A percentile compares a stretch with the other conserved stretches of the same genome.
Evolutionary conservation across 37 sponge, comb jelly and placozoan genomes (phyloP).

Genomic region (Spongilla lacustris): DNA sequence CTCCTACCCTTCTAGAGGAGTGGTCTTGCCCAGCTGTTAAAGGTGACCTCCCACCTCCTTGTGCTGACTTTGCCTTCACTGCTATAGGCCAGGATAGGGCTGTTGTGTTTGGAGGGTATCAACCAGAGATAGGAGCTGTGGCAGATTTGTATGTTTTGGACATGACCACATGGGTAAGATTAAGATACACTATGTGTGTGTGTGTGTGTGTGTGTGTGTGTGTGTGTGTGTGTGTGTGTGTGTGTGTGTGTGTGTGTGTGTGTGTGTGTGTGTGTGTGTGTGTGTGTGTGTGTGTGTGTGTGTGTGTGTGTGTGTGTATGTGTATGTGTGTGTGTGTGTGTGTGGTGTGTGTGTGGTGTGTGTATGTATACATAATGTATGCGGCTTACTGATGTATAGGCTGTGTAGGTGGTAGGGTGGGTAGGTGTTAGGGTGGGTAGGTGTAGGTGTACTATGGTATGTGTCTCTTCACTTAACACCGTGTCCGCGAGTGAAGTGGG

Average conservation of each 20-base stretch:
- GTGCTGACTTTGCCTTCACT: conserved; percentile 60
- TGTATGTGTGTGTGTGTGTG: conserved; percentile 12
- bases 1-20: neutral
- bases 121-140: conserved; percentile 31
- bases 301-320: conserved; percentile 18
- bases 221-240: conserved; percentile 28
- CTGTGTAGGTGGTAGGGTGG: too few relatives aligned
- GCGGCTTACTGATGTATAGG: neutral
- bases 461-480: too few relatives aligned
- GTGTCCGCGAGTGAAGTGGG: too few relatives aligned
- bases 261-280: conserved; percentile 24
- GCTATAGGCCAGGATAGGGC: conserved; percentile 10
- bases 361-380: conserved; percentile 5
- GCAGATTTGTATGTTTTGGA: conserved; percentile 36
- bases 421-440: too few relatives aligned
- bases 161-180: conserved; percentile 60
- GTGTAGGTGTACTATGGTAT: too few relatives aligned
- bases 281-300: conserved; percentile 27
- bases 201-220: conserved; percentile 32
- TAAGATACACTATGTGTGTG: neutral
- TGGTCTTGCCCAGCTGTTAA: conserved; percentile 24
- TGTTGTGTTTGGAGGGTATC: conserved; percentile 59
- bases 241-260: conserved; percentile 22
- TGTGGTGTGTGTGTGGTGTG: neutral
- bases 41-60: conserved; percentile 47